phyloP scores from a whole-genome alignment of 2,113 vertebrate species.

The Tympanuchus pallidicinctus region DNA sequence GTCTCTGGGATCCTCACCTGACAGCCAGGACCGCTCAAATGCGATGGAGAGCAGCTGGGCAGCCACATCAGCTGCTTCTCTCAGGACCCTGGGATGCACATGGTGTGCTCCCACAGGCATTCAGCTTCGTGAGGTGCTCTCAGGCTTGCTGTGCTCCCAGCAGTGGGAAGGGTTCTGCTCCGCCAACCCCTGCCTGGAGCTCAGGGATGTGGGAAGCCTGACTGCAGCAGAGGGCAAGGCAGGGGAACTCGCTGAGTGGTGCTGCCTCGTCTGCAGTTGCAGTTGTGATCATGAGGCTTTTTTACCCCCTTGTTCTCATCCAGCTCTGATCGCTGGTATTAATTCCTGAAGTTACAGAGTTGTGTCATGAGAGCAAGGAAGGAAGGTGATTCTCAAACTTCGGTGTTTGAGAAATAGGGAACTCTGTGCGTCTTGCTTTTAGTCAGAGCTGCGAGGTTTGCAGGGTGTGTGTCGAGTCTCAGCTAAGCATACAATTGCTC shows the following conservation, averaged over 20 bases:
- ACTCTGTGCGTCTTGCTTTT: not conserved
- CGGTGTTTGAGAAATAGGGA: not conserved
- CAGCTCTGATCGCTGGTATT: not conserved
- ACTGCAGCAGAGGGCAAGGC: not conserved
- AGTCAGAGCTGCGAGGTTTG: not conserved
- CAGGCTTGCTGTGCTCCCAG: not conserved
- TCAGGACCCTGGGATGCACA: not conserved
- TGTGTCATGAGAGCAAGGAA: not conserved
- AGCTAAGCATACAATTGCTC: not conserved
- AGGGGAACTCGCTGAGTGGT: not conserved
- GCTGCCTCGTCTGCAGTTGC: no score
- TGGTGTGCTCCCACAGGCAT: not conserved
- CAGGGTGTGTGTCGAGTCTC: accelerated
- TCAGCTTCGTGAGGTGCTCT: not conserved
- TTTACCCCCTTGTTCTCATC: not conserved
- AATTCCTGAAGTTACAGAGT: not conserved
- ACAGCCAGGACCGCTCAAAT: not conserved
- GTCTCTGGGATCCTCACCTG: not conserved
- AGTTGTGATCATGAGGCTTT: not conserved
- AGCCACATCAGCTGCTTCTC: not conserved
- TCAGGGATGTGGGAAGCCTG: not conserved
- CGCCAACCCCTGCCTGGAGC: not conserved
- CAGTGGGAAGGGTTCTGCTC: not conserved
- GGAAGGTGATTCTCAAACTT: not conserved
- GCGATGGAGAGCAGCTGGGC: not conserved